Evolutionary conservation across 2,113 vertebrate genomes (phyloP).

Genomic region (Asarcornis scutulata): DNA sequence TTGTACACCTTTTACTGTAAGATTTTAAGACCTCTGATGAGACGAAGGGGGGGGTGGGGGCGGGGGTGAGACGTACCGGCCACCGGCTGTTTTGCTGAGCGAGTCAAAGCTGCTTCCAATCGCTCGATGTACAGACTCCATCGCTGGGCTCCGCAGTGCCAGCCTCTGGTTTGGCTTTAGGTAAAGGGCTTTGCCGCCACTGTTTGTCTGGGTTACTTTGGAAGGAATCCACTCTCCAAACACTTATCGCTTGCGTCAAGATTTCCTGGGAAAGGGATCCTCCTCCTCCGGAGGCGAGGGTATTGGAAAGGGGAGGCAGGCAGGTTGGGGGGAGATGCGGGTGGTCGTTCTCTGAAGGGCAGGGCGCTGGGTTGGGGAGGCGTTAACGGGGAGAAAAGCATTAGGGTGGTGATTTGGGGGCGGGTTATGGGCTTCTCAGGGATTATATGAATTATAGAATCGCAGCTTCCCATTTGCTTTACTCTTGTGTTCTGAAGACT

Average conservation of each 20-base stretch:
- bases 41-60: not conserved
- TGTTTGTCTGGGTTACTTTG: constrained; percentile 69
- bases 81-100: constrained; percentile 51
- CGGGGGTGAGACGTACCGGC: not conserved
- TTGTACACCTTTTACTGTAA: constrained; percentile 82
- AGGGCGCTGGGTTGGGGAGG: constrained; percentile 30
- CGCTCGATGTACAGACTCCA: constrained; percentile 69
- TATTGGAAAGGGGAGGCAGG: not conserved
- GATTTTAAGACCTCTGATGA: constrained; percentile 78
- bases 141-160: constrained; percentile 42
- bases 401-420: constrained; percentile 71
- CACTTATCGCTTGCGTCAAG: constrained; percentile 37
- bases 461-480: constrained; percentile 75
- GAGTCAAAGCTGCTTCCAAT: constrained; percentile 67
- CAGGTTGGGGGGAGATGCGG: constrained; percentile 22
- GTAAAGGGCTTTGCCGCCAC: constrained; percentile 62
- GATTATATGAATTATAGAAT: constrained; percentile 81
- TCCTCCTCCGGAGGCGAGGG: not conserved
- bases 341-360: constrained; percentile 31
- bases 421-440: constrained; percentile 79
- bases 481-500: constrained; percentile 63
- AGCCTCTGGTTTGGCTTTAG: constrained; percentile 34
- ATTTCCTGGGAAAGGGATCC: constrained; percentile 45
- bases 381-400: constrained; percentile 49
- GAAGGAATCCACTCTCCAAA: constrained; percentile 78